phyloP scores from a whole-genome alignment of 2,797 vertebrate genomes.

The Crypturellus tataupa region DNA sequence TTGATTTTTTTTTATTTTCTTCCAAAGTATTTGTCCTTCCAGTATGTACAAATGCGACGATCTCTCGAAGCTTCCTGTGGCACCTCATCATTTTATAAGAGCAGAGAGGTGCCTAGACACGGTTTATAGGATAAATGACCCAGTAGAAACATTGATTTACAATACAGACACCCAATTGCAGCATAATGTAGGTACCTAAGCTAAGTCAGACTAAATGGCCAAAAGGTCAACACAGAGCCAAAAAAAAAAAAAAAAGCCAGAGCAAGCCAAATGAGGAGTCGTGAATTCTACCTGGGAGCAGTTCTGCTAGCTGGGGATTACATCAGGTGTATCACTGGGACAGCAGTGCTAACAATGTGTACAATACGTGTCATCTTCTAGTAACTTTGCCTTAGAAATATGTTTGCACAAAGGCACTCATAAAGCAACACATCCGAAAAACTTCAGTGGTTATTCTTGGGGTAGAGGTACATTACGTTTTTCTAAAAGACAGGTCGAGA shows the following conservation, averaged over 20 bases:
- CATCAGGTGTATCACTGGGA: background rate
- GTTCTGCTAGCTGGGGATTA: background rate
- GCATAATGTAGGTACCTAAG: background rate
- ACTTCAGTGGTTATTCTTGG: background rate
- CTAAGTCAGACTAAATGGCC: background rate
- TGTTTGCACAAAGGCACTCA: background rate
- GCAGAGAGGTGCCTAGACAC: background rate
- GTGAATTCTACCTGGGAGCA: background rate
- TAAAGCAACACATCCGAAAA: background rate
- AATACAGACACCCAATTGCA: no score
- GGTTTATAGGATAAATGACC: background rate
- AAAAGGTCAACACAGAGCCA: background rate
- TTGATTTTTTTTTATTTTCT: no score
- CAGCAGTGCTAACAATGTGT: background rate
- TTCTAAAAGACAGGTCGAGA: background rate
- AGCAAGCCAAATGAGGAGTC: background rate
- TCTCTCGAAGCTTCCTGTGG: background rate
- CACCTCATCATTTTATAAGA: background rate
- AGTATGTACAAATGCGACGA: background rate
- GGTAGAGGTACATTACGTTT: background rate
- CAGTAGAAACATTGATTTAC: no score
- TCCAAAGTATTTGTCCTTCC: background rate
- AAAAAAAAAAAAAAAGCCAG: conserved; percentile 1
- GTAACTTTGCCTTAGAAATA: background rate
- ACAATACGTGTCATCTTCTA: background rate